phyloP scores from a whole-genome alignment of 2,797 vertebrate species.

The Tolypeutes matacus region DNA sequence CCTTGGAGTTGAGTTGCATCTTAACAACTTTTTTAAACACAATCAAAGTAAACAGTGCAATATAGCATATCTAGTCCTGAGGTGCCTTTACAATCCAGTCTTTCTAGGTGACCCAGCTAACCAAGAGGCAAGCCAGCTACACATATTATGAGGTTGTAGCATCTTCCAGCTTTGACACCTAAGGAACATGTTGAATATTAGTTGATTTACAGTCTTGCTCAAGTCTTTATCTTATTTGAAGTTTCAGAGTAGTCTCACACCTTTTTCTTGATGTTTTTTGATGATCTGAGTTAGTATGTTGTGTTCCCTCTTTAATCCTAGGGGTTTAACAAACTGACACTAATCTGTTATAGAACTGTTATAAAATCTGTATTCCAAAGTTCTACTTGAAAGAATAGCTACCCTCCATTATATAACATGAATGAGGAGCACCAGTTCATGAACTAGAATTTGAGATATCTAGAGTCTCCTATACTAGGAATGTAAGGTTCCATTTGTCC shows the following conservation, averaged over 20 bases:
- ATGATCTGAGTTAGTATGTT: conserved; percentile 14
- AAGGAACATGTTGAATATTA: not conserved
- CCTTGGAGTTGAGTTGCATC: not conserved
- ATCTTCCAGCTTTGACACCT: conserved; percentile 46
- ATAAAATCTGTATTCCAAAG: conserved; percentile 26
- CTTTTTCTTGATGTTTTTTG: conserved; percentile 25
- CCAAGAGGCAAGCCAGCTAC: conserved; percentile 8
- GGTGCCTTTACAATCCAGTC: not conserved
- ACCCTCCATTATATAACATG: conserved; percentile 23
- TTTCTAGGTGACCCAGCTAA: conserved; percentile 34
- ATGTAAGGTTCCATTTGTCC: conserved; percentile 1
- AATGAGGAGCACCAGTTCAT: not conserved
- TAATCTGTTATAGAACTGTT: not conserved
- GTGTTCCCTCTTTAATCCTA: conserved; percentile 17
- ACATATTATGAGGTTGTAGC: not conserved
- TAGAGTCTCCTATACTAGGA: not conserved
- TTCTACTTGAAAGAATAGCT: not conserved
- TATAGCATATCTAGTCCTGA: conserved; percentile 28
- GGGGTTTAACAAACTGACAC: conserved; percentile 20
- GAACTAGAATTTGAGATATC: not conserved
- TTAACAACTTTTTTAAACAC: conserved; percentile 57
- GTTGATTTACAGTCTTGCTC: not conserved
- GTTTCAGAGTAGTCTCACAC: not conserved
- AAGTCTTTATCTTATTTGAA: conserved; percentile 30
- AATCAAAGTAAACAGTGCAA: conserved; percentile 54